A percentile compares a stretch with the other conserved stretches of the same genome.
These are phyloP conservation scores for Elgaria multicarinata DNA, from an alignment of 2,113 vertebrate species.

Conservation along the genomic window DNA sequence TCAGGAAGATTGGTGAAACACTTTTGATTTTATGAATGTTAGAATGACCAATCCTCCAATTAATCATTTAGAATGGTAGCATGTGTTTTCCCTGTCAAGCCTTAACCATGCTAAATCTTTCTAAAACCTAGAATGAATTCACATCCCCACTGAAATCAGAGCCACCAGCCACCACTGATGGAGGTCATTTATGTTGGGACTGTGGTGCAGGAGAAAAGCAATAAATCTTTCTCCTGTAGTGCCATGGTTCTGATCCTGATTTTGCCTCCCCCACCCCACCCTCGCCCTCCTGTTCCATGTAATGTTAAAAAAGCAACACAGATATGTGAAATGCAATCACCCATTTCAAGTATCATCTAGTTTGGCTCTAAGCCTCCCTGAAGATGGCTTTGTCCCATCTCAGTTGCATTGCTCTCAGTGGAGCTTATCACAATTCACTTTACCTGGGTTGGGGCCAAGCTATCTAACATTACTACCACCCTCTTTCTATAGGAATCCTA, in stretches of 20 bases:
- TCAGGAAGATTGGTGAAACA: too few species aligned
- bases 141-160: too few species aligned
- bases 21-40: too few species aligned
- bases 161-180: not conserved
- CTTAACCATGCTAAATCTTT: too few species aligned
- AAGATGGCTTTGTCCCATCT: not conserved
- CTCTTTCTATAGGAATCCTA: not conserved
- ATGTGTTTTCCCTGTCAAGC: too few species aligned
- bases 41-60: too few species aligned
- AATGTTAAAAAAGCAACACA: not conserved
- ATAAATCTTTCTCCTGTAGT: not conserved
- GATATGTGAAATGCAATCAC: not conserved
- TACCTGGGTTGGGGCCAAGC: not conserved
- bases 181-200: too few species aligned
- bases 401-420: not conserved
- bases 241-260: not conserved
- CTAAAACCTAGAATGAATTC: too few species aligned
- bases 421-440: not conserved
- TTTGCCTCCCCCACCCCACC: not conserved
- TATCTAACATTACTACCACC: not conserved
- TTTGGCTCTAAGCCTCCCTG: not conserved
- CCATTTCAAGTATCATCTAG: not conserved
- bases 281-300: too few species aligned
- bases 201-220: not conserved
- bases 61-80: too few species aligned